phyloP scores from a whole-genome alignment of 2,888 invertebrate genomes.

The Amphiduros pacificus region DNA sequence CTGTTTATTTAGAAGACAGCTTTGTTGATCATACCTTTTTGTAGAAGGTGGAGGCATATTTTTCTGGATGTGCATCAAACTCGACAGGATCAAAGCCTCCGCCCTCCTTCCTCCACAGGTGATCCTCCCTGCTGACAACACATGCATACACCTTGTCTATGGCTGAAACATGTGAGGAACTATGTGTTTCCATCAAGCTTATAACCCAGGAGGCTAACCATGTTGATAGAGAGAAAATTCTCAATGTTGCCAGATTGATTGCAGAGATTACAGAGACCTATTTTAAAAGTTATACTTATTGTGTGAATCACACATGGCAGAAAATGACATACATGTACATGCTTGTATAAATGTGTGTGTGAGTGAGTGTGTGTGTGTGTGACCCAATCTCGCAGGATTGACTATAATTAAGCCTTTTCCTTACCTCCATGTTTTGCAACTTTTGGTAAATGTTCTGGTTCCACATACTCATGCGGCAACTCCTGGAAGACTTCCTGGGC shows the following conservation, averaged over 20 bases:
- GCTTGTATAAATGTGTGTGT: too few relatives aligned
- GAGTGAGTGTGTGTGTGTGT: neutral
- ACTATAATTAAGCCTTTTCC: slow-evolving; percentile 38
- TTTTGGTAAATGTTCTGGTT: slow-evolving; percentile 90
- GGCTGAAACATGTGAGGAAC: slow-evolving; percentile 71
- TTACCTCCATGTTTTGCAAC: slow-evolving; percentile 95
- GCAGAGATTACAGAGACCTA: too few relatives aligned
- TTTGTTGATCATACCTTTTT: slow-evolving; percentile 74
- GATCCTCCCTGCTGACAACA: slow-evolving; percentile 90
- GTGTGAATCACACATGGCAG: too few relatives aligned
- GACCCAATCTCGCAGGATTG: neutral
- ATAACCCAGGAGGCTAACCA: too few relatives aligned
- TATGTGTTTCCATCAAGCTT: too few relatives aligned
- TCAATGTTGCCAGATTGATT: too few relatives aligned
- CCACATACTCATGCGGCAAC: slow-evolving; percentile 94
- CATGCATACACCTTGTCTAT: slow-evolving; percentile 95
- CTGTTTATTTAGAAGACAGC: too few relatives aligned
- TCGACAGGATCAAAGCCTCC: slow-evolving; percentile 88
- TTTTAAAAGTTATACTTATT: too few relatives aligned
- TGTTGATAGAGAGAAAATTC: too few relatives aligned
- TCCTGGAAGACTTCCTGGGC: slow-evolving; percentile 84
- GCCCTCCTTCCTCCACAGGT: slow-evolving; percentile 87
- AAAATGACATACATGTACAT: too few relatives aligned
- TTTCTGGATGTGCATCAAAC: slow-evolving; percentile 89
- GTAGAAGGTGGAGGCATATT: slow-evolving; percentile 93